Evolutionary conservation across 2,888 invertebrate species (phyloP).

Genomic region (Tryphoninae sp.): DNA sequence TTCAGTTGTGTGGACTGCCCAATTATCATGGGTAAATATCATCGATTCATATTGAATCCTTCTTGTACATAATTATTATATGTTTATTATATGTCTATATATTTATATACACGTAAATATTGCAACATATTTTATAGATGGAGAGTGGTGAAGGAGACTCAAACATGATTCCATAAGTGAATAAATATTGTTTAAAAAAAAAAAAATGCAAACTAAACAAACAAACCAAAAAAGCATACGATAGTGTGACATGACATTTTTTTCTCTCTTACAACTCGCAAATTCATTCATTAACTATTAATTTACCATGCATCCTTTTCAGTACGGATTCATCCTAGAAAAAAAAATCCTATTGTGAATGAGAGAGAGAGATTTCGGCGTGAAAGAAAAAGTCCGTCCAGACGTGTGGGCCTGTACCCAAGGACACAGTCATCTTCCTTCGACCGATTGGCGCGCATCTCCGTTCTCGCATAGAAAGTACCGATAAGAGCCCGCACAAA

Average conservation of each 20-base stretch:
- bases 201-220: slow-evolving; percentile 27
- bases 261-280: slow-evolving; percentile 61
- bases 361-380: slow-evolving; percentile 53
- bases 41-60: slow-evolving; percentile 66
- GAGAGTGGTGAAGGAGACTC: slow-evolving; percentile 58
- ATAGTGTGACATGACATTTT: slow-evolving; percentile 35
- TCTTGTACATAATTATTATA: slow-evolving; percentile 63
- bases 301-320: slow-evolving; percentile 77
- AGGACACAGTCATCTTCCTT: background rate
- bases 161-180: slow-evolving; percentile 59
- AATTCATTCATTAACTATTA: slow-evolving; percentile 70
- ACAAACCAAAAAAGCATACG: slow-evolving; percentile 31
- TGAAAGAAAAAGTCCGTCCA: slow-evolving; percentile 57
- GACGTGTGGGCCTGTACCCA: slow-evolving; percentile 43
- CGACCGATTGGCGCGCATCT: slow-evolving; percentile 33
- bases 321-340: slow-evolving; percentile 74
- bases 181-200: slow-evolving; percentile 69
- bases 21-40: slow-evolving; percentile 45
- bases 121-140: slow-evolving; percentile 66
- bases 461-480: slow-evolving; percentile 35
- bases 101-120: slow-evolving; percentile 34
- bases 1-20: slow-evolving; percentile 46
- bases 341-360: slow-evolving; percentile 68
- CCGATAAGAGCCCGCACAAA: slow-evolving; percentile 24
- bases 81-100: background rate